Conservation (phyloP, 2,888 invertebrate species). For the Apodemia hepburni region DNA sequence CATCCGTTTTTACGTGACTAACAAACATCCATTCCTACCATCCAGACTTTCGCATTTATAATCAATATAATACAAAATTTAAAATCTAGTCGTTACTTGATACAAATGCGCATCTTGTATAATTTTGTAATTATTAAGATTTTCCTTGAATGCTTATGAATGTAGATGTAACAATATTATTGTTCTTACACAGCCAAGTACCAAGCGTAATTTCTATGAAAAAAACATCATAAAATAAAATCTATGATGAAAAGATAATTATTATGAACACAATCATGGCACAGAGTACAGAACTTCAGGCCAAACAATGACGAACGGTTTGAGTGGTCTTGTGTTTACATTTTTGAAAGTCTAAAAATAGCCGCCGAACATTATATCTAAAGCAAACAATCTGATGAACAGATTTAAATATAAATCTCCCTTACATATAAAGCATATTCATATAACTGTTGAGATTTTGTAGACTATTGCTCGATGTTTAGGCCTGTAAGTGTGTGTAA, state of each 20-base stretch:
- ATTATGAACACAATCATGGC: not conserved
- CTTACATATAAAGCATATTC: not conserved
- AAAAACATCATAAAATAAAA: slow-evolving; percentile 1
- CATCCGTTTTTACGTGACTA: no score
- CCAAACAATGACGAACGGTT: slow-evolving; percentile 5
- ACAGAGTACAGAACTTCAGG: not conserved
- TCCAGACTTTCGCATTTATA: no score
- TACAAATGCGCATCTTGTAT: no score
- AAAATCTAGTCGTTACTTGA: no score
- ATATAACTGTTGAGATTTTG: no score
- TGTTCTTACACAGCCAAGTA: not conserved
- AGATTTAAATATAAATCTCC: not conserved
- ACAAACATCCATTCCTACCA: no score
- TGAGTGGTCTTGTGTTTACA: slow-evolving; percentile 1
- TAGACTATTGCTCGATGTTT: no score
- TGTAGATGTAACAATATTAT: not conserved
- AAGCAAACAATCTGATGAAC: slow-evolving; percentile 4
- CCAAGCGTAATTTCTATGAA: not conserved
- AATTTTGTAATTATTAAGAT: no score
- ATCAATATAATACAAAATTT: no score
- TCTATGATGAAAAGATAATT: not conserved
- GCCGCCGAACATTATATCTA: not conserved
- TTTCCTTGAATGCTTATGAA: no score
- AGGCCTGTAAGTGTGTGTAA: no score
- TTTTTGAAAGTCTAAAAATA: not conserved